Percentiles rank a stretch among this genome's conserved stretches.
Conservation (phyloP, 2,797 vertebrate species). For the Amblyopsis hoosieri region DNA sequence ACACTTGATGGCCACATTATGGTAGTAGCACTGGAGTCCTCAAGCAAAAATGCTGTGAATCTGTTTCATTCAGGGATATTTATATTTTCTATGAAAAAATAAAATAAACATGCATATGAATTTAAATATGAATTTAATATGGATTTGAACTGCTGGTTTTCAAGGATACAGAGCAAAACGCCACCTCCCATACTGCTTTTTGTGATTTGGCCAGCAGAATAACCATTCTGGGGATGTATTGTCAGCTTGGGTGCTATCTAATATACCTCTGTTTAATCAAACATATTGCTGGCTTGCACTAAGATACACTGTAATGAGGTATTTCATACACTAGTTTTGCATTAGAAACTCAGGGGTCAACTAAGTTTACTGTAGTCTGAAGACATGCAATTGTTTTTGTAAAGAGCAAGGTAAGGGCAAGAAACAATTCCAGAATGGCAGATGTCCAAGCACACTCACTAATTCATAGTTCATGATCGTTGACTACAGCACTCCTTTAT, state of each 20-base stretch:
- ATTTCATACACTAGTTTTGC: conserved; percentile 86
- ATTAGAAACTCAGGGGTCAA: conserved; percentile 87
- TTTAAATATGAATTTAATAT: conserved; percentile 82
- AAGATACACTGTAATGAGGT: conserved; percentile 85
- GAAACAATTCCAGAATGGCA: conserved; percentile 60
- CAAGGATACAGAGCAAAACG: conserved; percentile 67
- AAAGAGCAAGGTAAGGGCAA: conserved; percentile 52
- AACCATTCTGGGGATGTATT: conserved; percentile 67
- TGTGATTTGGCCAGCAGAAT: conserved; percentile 72
- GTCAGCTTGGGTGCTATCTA: conserved; percentile 84
- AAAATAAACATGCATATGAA: conserved; percentile 78
- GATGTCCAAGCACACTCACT: conserved; percentile 74
- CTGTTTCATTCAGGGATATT: conserved; percentile 94
- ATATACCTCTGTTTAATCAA: conserved; percentile 85
- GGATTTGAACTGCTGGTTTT: conserved; percentile 85
- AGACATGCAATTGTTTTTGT: conserved; percentile 69
- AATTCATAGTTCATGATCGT: conserved; percentile 57
- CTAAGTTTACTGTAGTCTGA: conserved; percentile 83
- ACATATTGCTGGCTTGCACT: conserved; percentile 87
- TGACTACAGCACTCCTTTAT: conserved; percentile 78
- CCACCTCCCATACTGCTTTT: conserved; percentile 70
- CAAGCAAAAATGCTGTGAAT: conserved; percentile 85
- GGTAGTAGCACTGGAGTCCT: conserved; percentile 85
- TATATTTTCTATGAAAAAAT: conserved; percentile 91
- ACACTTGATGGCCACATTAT: conserved; percentile 73